phyloP scores from a whole-genome alignment of 2,797 vertebrate genomes.

The Syngnathus rostellatus region DNA sequence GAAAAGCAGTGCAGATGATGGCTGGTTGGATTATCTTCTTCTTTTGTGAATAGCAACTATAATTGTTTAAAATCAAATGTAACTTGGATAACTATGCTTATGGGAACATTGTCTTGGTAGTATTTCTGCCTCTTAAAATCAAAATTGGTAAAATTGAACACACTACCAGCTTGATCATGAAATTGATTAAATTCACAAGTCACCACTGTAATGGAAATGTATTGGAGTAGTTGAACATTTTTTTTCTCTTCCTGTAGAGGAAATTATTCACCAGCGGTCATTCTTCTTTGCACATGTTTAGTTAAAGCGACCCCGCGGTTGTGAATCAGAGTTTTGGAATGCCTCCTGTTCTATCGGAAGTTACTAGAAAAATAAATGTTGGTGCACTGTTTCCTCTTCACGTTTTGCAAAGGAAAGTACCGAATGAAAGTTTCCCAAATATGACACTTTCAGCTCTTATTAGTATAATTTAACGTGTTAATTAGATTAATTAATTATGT shows the following conservation, averaged over 20 bases:
- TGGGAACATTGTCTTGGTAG: no score
- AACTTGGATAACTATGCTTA: no score
- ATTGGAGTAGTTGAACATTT: neutral
- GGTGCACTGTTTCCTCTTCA: slow-evolving; percentile 37
- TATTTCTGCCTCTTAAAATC: no score
- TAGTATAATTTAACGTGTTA: no score
- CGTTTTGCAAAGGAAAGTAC: slow-evolving; percentile 2
- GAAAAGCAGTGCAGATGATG: no score
- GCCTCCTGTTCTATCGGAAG: slow-evolving; percentile 42
- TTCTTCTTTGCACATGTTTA: slow-evolving; percentile 45
- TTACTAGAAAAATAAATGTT: slow-evolving; percentile 57
- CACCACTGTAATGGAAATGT: neutral
- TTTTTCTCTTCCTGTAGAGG: slow-evolving; percentile 26
- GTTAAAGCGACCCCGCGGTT: slow-evolving; percentile 49
- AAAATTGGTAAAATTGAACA: no score
- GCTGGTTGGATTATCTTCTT: no score
- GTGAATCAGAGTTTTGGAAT: slow-evolving; percentile 46
- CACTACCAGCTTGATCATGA: no score
- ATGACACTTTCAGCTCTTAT: no score
- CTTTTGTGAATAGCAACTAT: no score
- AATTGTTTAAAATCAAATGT: no score
- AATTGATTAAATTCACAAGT: neutral
- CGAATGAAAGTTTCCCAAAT: neutral
- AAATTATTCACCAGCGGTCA: slow-evolving; percentile 39
- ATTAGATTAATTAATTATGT: no score